These are phyloP conservation scores for Schlechtendalia chinensis DNA, from an alignment of 1,140 invertebrate genomes.

Conservation along the genomic window DNA sequence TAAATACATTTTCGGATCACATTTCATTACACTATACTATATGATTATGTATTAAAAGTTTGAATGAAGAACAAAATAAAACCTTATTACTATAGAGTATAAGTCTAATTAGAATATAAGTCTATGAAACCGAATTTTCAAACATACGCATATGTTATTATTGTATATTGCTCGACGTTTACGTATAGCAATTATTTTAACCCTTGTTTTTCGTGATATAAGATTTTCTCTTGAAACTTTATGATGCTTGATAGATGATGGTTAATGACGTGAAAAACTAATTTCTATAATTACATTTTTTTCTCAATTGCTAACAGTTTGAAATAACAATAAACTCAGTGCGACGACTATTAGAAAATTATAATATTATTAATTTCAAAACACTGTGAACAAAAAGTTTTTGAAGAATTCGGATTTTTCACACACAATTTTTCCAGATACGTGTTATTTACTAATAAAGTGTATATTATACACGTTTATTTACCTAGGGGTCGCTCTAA, in stretches of 20 bases:
- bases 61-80: neutral
- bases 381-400: too few species aligned
- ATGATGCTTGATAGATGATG: neutral
- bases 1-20: neutral
- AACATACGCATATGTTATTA: neutral
- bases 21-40: neutral
- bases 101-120: too few species aligned
- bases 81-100: neutral
- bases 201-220: neutral
- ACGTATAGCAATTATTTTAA: slow-evolving; percentile 7
- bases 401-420: too few species aligned
- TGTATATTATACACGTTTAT: slow-evolving; percentile 50
- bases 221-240: neutral
- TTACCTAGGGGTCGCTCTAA: slow-evolving; percentile 84
- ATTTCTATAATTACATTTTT: neutral
- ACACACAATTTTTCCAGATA: too few species aligned
- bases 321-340: neutral
- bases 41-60: slow-evolving; percentile 15
- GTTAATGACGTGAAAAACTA: neutral
- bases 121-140: neutral
- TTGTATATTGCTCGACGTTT: neutral
- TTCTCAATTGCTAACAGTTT: neutral
- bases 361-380: neutral
- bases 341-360: neutral
- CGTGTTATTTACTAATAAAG: too few species aligned